Base-by-base conservation (phyloP, 2,888 invertebrate genomes). In the Thymelicus lineola region DNA sequence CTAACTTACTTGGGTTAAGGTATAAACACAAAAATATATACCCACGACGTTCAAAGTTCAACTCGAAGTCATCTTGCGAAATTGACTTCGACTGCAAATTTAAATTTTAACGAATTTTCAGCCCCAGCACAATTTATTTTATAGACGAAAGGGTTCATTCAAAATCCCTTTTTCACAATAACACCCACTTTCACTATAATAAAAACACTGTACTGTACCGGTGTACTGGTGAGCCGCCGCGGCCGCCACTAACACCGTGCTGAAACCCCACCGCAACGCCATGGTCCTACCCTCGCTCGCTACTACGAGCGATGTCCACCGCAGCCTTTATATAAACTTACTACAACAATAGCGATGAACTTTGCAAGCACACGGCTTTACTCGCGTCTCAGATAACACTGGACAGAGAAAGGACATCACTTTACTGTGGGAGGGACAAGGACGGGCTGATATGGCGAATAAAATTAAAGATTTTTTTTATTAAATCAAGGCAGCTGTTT, bases 201-300 rank as follows among this genome's bases (percentile, higher is more conserved):
- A 46, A 4, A 48, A 35, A 15, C n/a, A 14, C n/a, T 50, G 28
- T 28, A 28, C 28, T 59, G 45, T 61, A 67, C 67, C 67, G 53
- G 67, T 61, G 55, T 67, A 67, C 20, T 53, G 53, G 42, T 67
- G 60, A 4, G 58, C 60, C 17, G 67, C 42, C 7, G 36, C 60
- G 36, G 15, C 59, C 20, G 53, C 67, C 59, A 57, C 15, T 45
- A 59, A 36, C 48, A 42, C 35, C 67, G 60, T 36, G 12, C 38
- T 10, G 67, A 15, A 38, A 12, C 58, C 59, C 38, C 48, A 36
- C 46, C 46, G 50, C 60, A 50, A 59, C 66, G 53, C 66, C 66
- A 66, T 55, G 45, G 53, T 42, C 67, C 60, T 67, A 10, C 67
- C 67, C 66, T 58, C 60, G 67, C 53, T 61, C 61, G 67, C 61